These are phyloP conservation scores for Misgurnus anguillicaudatus DNA, from an alignment of 2,113 vertebrate species.

Conservation along the genomic window DNA sequence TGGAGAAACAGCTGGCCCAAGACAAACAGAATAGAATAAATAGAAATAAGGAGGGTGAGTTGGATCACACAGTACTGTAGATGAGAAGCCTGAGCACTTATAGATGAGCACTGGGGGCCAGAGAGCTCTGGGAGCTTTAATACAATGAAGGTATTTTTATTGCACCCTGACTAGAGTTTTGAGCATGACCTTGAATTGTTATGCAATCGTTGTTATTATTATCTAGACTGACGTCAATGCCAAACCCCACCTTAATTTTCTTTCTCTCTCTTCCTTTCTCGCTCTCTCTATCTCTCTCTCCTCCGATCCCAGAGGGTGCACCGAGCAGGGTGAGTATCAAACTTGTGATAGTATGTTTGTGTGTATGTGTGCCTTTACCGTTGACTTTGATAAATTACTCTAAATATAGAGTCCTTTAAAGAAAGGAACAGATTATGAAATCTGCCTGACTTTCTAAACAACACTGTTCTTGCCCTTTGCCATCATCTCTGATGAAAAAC, in stretches of 20 bases:
- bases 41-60: not conserved
- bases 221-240: conserved; percentile 71
- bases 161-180: conserved; percentile 62
- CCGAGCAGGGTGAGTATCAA: conserved; percentile 78
- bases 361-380: conserved; percentile 37
- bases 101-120: conserved; percentile 33
- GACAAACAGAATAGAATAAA: not conserved
- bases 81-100: conserved; percentile 3
- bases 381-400: conserved; percentile 36
- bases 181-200: conserved; percentile 66
- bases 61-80: not conserved
- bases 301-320: conserved; percentile 73
- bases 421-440: conserved; percentile 20
- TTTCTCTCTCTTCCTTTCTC: conserved; percentile 36
- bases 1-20: not conserved
- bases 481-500: not conserved
- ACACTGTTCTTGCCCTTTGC: conserved; percentile 18
- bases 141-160: conserved; percentile 69
- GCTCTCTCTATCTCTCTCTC: conserved; percentile 44
- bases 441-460: not conserved
- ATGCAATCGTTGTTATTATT: conserved; percentile 68
- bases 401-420: conserved; percentile 24
- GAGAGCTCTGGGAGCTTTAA: conserved; percentile 37
- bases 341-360: conserved; percentile 51
- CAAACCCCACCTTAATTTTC: not conserved